A percentile compares a stretch with the other conserved stretches of the same genome.
Conservation (phyloP, 1,140 invertebrate genomes). For the Uloborus diversus region DNA sequence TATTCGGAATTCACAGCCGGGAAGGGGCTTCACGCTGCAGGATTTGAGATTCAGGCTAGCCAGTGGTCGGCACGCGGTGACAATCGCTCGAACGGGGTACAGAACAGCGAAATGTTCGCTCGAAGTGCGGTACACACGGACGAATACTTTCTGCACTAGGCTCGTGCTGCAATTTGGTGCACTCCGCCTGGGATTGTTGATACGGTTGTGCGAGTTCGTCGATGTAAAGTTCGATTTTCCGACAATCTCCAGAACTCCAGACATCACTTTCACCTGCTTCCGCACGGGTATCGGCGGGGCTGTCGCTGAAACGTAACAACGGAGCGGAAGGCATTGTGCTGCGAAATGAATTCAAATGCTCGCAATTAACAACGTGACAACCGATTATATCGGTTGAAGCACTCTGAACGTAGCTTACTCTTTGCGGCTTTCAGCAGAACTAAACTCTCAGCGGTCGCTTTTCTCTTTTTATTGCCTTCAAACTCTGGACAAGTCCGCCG, state of each 20-base stretch:
- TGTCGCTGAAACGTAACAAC: slow-evolving; percentile 26
- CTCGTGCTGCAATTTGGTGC: not conserved
- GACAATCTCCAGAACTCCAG: slow-evolving; percentile 43
- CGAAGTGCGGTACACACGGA: slow-evolving; percentile 46
- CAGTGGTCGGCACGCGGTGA: slow-evolving; percentile 43
- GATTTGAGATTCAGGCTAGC: slow-evolving; percentile 52
- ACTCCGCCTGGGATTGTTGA: not conserved
- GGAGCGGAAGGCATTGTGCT: slow-evolving; percentile 38
- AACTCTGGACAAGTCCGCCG: not conserved
- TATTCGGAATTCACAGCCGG: slow-evolving; percentile 10
- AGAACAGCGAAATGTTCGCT: slow-evolving; percentile 57
- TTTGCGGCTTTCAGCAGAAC: not conserved
- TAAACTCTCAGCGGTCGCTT: too few relatives aligned
- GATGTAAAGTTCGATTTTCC: slow-evolving; percentile 21
- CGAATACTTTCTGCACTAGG: slow-evolving; percentile 44
- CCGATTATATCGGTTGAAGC: not conserved
- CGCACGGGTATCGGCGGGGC: not conserved
- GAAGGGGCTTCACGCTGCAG: slow-evolving; percentile 34
- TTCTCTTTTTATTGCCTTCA: not conserved
- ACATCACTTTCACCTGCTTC: slow-evolving; percentile 51
- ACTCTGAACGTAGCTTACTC: not conserved
- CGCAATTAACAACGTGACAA: not conserved
- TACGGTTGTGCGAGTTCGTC: not conserved
- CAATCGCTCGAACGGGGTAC: slow-evolving; percentile 39
- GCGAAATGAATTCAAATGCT: not conserved